Evolutionary conservation across 2,113 vertebrate species (phyloP).

Genomic region (Anolis sagrei): DNA sequence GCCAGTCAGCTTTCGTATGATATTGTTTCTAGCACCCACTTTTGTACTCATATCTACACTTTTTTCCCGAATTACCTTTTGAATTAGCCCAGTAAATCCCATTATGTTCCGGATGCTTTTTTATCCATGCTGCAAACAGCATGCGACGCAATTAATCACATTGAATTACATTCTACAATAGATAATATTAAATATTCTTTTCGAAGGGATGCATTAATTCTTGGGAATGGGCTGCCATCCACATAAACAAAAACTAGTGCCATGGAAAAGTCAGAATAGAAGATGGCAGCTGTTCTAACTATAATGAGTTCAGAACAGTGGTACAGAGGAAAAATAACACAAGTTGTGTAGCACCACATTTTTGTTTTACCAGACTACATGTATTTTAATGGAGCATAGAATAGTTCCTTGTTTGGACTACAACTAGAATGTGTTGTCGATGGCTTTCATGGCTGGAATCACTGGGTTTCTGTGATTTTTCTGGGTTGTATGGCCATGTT

Average conservation of each 20-base stretch:
- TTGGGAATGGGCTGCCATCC: not conserved
- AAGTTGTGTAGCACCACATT: too few species aligned
- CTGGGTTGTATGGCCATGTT: too few species aligned
- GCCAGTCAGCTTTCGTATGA: too few species aligned
- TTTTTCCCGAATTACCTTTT: not conserved
- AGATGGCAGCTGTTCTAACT: not conserved
- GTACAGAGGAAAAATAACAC: not conserved
- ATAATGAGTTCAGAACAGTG: not conserved
- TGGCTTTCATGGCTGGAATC: too few species aligned
- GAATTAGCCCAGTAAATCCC: not conserved
- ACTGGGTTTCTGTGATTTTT: too few species aligned
- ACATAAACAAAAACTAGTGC: not conserved
- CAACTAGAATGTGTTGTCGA: too few species aligned
- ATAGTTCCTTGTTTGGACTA: too few species aligned
- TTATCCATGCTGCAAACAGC: not conserved
- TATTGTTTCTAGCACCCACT: too few species aligned
- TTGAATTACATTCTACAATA: constrained; percentile 15
- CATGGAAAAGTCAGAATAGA: not conserved
- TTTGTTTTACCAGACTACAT: too few species aligned
- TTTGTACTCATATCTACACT: not conserved
- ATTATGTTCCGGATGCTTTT: not conserved
- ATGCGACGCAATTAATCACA: not conserved
- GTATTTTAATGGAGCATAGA: too few species aligned
- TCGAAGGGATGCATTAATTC: not conserved
- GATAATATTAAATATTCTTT: not conserved